Evolutionary conservation across 2,888 invertebrate species (phyloP).

Genomic region (Neoaliturus tenellus): DNA sequence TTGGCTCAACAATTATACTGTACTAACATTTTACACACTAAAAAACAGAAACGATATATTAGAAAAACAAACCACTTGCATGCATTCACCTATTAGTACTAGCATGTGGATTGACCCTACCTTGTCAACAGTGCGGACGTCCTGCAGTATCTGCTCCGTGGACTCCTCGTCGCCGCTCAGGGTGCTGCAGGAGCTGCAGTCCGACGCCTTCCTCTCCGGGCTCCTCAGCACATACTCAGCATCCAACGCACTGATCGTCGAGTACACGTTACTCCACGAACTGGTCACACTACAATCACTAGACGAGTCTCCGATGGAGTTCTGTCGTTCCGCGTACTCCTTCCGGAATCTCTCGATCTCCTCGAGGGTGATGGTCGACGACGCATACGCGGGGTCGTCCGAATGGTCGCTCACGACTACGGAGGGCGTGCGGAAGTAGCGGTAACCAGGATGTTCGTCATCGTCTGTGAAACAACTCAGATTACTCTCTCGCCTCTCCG

Average conservation of each 20-base stretch:
- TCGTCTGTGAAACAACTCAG: constrained; percentile 55
- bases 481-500: constrained; percentile 51
- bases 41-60: too few relatives aligned
- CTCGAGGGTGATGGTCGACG: constrained; percentile 76
- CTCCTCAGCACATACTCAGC: constrained; percentile 75
- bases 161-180: constrained; percentile 83
- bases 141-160: constrained; percentile 66
- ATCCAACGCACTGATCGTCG: constrained; percentile 76
- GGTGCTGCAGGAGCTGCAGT: constrained; percentile 85
- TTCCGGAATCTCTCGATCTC: constrained; percentile 77
- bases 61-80: too few relatives aligned
- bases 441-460: constrained; percentile 68
- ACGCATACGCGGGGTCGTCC: constrained; percentile 77
- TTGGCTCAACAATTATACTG: too few relatives aligned
- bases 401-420: constrained; percentile 93
- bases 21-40: too few relatives aligned
- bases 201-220: constrained; percentile 79
- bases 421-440: constrained; percentile 88
- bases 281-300: constrained; percentile 77
- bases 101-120: neutral
- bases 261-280: constrained; percentile 77
- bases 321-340: constrained; percentile 62
- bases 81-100: too few relatives aligned
- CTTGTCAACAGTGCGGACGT: constrained; percentile 64
- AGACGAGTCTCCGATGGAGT: constrained; percentile 69